phyloP scores from a whole-genome alignment of 2,888 invertebrate species.

The Himalopsyche tibetana region DNA sequence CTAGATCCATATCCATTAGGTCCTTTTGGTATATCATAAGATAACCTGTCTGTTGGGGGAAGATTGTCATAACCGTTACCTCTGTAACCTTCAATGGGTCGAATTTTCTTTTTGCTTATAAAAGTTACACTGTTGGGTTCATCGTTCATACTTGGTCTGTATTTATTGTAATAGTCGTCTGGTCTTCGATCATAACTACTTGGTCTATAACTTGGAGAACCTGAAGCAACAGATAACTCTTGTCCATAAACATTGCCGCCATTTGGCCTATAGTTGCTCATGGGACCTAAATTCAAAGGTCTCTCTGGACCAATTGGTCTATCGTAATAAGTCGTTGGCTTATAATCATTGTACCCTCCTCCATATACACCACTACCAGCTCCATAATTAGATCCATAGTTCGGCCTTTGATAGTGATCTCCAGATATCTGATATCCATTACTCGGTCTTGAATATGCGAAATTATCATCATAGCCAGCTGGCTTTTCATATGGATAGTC shows the following conservation, averaged over 20 bases:
- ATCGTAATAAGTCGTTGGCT: constrained; percentile 54
- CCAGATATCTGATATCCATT: constrained; percentile 39
- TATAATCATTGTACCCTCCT: constrained; percentile 47
- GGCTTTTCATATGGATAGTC: constrained; percentile 62
- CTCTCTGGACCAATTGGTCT: constrained; percentile 61
- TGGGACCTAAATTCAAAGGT: constrained; percentile 54
- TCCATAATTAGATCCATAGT: constrained; percentile 50
- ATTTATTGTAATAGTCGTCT: not conserved
- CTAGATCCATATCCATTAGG: not conserved
- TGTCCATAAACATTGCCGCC: not conserved
- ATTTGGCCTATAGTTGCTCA: constrained; percentile 32
- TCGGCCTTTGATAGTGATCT: constrained; percentile 47
- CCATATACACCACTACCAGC: constrained; percentile 47
- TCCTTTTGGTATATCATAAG: constrained; percentile 33
- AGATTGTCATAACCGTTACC: constrained; percentile 65
- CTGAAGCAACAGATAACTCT: not conserved
- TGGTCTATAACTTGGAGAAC: constrained; percentile 46
- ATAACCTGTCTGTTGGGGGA: not conserved
- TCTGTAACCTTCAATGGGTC: constrained; percentile 60
- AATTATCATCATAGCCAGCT: constrained; percentile 45
- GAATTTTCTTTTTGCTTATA: constrained; percentile 17
- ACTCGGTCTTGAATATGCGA: constrained; percentile 53
- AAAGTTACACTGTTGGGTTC: constrained; percentile 49
- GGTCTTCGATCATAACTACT: not conserved
- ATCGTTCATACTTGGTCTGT: constrained; percentile 25